phyloP scores from a whole-genome alignment of 2,113 vertebrate species.

The Grammomys surdaster region DNA sequence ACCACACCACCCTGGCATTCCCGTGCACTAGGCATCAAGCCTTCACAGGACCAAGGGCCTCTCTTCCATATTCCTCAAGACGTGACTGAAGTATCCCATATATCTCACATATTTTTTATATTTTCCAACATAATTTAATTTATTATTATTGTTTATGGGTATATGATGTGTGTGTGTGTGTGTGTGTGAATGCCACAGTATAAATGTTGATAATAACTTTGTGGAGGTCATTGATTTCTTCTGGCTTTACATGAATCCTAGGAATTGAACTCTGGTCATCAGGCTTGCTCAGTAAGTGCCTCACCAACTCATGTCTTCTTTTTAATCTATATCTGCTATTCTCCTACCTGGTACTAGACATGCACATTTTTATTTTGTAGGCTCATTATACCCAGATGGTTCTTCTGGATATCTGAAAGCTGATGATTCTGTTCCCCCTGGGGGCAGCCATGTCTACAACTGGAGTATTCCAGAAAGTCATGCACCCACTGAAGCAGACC shows the following conservation, averaged over 20 bases:
- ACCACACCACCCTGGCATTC: too few relatives aligned
- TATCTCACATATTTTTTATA: neutral
- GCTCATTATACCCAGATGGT: slow-evolving; percentile 89
- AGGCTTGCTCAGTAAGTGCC: neutral
- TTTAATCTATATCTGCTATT: neutral
- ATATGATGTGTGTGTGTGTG: neutral
- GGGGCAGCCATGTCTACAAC: slow-evolving; percentile 86
- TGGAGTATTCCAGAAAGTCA: slow-evolving; percentile 88
- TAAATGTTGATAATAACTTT: neutral
- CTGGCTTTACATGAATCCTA: neutral
- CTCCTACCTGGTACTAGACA: slow-evolving; percentile 18
- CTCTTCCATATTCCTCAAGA: neutral
- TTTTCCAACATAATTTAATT: neutral
- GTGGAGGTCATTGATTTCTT: neutral
- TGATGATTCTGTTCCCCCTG: slow-evolving; percentile 88
- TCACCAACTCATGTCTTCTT: neutral
- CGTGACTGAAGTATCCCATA: neutral
- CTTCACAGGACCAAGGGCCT: too few relatives aligned
- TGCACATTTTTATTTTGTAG: slow-evolving; percentile 81
- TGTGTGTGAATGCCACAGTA: neutral
- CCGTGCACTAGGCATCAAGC: too few relatives aligned
- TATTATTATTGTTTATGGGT: neutral
- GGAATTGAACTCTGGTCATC: too few relatives aligned
- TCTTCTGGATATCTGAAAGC: slow-evolving; percentile 86
- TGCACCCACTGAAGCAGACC: slow-evolving; percentile 87